phyloP scores from a whole-genome alignment of 2,888 invertebrate genomes.

The Callinectes sapidus region DNA sequence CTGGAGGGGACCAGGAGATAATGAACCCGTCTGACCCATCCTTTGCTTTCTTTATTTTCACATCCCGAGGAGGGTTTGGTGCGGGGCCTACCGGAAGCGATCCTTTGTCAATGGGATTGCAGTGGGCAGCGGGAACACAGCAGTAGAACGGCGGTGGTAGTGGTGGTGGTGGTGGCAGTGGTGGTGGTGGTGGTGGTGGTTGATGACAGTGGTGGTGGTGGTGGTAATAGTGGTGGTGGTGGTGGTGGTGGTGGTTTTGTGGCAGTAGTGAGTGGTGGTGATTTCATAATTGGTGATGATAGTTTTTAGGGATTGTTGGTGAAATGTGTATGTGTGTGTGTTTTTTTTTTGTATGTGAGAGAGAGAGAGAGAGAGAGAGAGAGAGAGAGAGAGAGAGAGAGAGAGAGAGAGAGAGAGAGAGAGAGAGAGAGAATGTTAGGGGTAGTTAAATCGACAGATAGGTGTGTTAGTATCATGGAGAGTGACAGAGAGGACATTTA shows the following conservation, averaged over 20 bases:
- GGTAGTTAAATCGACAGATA: too few relatives aligned
- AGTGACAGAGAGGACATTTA: not conserved
- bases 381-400: conserved; percentile 39
- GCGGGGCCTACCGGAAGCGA: conserved; percentile 84
- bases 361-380: conserved; percentile 10
- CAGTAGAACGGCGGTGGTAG: conserved; percentile 63
- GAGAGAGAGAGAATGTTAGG: conserved; percentile 29
- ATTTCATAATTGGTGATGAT: not conserved
- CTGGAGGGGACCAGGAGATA: conserved; percentile 71
- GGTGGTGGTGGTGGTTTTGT: conserved; percentile 35
- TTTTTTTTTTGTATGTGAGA: conserved; percentile 31
- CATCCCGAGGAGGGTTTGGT: conserved; percentile 92
- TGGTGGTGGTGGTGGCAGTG: conserved; percentile 55
- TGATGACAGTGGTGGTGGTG: conserved; percentile 43
- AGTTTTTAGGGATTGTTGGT: conserved; percentile 37
- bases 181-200: conserved; percentile 56
- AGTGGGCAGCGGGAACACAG: conserved; percentile 69
- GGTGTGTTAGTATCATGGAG: not conserved
- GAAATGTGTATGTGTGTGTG: conserved; percentile 13
- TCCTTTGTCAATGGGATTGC: conserved; percentile 70
- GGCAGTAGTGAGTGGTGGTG: conserved; percentile 34
- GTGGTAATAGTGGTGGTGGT: conserved; percentile 48
- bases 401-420: conserved; percentile 28
- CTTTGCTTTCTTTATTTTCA: conserved; percentile 91
- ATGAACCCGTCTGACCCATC: conserved; percentile 79